Conservation (phyloP, 2,797 vertebrate species). For the Enteromius anoplus region DNA sequence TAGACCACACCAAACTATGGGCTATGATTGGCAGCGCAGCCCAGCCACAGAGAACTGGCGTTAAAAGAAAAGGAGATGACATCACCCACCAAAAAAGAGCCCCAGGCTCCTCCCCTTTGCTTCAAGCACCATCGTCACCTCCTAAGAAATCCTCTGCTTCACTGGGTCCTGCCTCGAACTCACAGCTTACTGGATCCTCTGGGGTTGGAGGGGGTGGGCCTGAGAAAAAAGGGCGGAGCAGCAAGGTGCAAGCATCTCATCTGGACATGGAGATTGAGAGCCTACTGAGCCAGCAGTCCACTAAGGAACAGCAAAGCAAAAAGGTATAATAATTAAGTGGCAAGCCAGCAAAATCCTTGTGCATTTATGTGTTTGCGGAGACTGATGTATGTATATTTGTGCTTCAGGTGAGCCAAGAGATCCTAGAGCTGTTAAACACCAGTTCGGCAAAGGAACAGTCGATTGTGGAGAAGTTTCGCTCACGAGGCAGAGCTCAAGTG, state of each 20-base stretch:
- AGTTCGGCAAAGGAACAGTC: slow-evolving; percentile 96
- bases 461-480: slow-evolving; percentile 94
- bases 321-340: slow-evolving; percentile 76
- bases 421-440: slow-evolving; percentile 90
- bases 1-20: slow-evolving; percentile 91
- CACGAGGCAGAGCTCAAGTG: slow-evolving; percentile 90
- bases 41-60: slow-evolving; percentile 70
- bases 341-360: not conserved
- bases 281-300: slow-evolving; percentile 91
- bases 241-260: slow-evolving; percentile 82
- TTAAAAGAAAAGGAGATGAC: slow-evolving; percentile 81
- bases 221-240: slow-evolving; percentile 83
- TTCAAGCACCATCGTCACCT: slow-evolving; percentile 70
- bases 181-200: slow-evolving; percentile 68
- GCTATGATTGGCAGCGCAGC: slow-evolving; percentile 83
- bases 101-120: slow-evolving; percentile 69
- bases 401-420: slow-evolving; percentile 89
- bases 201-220: slow-evolving; percentile 68
- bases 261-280: slow-evolving; percentile 94
- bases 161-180: slow-evolving; percentile 68
- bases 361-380: not conserved
- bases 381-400: slow-evolving; percentile 26
- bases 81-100: slow-evolving; percentile 69
- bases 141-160: slow-evolving; percentile 69
- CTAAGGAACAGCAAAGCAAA: slow-evolving; percentile 94